These are phyloP conservation scores for Dasyurus viverrinus DNA, from an alignment of 2,113 vertebrate species.

Conservation along the genomic window DNA sequence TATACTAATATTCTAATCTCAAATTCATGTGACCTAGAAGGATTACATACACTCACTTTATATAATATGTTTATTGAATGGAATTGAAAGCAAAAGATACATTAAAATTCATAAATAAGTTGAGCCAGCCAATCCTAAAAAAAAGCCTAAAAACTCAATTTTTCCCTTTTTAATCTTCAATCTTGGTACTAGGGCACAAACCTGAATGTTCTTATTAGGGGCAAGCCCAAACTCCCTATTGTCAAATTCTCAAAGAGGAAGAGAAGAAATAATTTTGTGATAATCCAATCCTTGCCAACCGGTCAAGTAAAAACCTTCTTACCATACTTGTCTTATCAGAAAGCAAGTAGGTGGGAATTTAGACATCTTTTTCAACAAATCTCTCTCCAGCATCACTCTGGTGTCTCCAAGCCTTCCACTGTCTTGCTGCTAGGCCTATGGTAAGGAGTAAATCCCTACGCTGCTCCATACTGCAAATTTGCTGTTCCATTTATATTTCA, in stretches of 20 bases:
- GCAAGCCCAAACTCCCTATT: not conserved
- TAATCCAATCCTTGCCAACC: not conserved
- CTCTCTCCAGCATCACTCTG: not conserved
- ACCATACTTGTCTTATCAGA: not conserved
- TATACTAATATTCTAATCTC: not conserved
- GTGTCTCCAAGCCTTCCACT: not conserved
- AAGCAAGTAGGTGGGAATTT: not conserved
- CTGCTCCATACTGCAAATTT: not conserved
- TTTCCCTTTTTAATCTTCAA: not conserved
- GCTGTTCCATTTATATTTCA: not conserved
- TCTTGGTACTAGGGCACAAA: not conserved
- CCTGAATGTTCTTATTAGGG: not conserved
- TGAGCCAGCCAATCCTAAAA: not conserved
- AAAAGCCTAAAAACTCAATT: not conserved
- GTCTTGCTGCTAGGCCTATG: not conserved
- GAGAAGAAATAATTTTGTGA: not conserved
- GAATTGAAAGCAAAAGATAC: not conserved
- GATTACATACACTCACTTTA: not conserved
- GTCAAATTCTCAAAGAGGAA: not conserved
- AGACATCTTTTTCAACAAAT: not conserved
- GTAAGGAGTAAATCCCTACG: not conserved
- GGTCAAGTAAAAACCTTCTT: not conserved
- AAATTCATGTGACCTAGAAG: not conserved
- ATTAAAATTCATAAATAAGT: not conserved
- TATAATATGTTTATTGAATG: not conserved